Evolutionary conservation across 2,113 vertebrate species (phyloP).

Genomic region (Otolemur garnettii): DNA sequence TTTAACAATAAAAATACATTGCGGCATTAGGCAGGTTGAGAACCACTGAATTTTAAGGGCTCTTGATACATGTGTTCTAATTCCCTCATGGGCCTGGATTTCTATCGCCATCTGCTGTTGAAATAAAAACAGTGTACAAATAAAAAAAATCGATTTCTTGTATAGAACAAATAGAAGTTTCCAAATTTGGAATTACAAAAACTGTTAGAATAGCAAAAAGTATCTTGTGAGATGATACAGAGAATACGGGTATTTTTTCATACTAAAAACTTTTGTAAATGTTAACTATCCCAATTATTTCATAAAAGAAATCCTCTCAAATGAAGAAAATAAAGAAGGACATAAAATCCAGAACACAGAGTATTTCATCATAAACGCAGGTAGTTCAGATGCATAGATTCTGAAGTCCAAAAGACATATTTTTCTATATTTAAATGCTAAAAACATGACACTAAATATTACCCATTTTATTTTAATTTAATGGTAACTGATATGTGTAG

Average conservation of each 20-base stretch:
- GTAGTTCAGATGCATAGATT: background rate
- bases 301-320: background rate
- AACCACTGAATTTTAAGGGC: background rate
- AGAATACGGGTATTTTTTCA: background rate
- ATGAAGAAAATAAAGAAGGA: background rate
- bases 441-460: constrained; percentile 2
- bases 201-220: constrained; percentile 40
- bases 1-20: no score
- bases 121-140: background rate
- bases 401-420: background rate
- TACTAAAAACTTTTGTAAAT: background rate
- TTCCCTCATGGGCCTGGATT: background rate
- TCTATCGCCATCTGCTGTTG: constrained; percentile 69
- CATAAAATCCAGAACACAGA: background rate
- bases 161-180: background rate
- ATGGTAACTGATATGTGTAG: background rate
- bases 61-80: background rate
- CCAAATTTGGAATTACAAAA: constrained; percentile 33
- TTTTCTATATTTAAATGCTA: background rate
- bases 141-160: background rate
- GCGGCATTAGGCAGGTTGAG: no score
- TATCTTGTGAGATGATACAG: background rate
- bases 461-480: background rate
- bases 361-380: background rate
- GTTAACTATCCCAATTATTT: background rate